Evolutionary conservation across 2,113 vertebrate genomes (phyloP).

Genomic region (Aptenodytes patagonicus): DNA sequence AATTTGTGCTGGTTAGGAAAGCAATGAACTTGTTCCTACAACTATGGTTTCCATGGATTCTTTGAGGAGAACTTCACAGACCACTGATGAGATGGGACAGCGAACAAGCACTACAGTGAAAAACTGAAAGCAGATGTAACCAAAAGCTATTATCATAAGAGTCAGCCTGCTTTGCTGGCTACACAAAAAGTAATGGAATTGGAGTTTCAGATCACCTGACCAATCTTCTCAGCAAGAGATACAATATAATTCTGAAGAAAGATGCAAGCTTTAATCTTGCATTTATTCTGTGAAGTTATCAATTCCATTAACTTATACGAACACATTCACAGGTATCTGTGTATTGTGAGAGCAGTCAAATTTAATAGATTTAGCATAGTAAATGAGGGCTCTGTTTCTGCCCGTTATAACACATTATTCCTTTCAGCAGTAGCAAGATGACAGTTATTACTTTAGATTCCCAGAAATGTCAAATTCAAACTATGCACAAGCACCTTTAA

Average conservation of each 20-base stretch:
- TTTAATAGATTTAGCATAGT: neutral
- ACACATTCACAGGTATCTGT: neutral
- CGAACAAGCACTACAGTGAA: neutral
- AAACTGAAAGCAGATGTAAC: neutral
- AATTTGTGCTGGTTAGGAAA: neutral
- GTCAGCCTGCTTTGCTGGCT: neutral
- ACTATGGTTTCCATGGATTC: neutral
- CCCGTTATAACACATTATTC: neutral
- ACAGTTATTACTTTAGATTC: neutral
- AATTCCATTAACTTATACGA: neutral
- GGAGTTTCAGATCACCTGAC: neutral
- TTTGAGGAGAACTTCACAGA: neutral
- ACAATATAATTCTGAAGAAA: neutral
- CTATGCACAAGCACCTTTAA: neutral
- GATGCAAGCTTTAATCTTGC: neutral
- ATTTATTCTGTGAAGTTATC: neutral
- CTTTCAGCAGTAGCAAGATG: neutral
- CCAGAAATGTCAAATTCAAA: neutral
- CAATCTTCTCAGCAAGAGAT: neutral
- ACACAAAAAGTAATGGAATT: neutral
- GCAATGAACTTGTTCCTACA: neutral
- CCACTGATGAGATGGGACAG: neutral
- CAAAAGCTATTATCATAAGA: neutral
- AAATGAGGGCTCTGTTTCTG: neutral
- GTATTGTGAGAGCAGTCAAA: neutral